These are phyloP conservation scores for Arrhopalites spinosus DNA, from an alignment of 2,888 invertebrate genomes.

Conservation along the genomic window DNA sequence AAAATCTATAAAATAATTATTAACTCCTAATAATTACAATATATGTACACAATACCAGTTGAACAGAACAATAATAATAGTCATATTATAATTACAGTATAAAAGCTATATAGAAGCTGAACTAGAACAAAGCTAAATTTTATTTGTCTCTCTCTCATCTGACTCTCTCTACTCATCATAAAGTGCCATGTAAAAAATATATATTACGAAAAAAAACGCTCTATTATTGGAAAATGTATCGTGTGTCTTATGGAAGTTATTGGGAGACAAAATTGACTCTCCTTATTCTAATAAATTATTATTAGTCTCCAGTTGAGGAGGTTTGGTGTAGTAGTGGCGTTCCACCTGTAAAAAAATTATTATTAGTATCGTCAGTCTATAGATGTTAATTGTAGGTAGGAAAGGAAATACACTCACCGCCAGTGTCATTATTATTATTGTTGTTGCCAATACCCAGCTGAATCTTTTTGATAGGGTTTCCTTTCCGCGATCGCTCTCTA, in stretches of 20 bases:
- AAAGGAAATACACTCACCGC: no score
- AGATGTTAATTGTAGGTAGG: slow-evolving; percentile 55
- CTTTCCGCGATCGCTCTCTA: slow-evolving; percentile 53
- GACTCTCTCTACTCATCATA: slow-evolving; percentile 13
- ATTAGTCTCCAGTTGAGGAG: slow-evolving; percentile 34
- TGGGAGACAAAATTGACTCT: neutral
- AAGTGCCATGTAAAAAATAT: slow-evolving; percentile 30
- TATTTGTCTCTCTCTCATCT: slow-evolving; percentile 11
- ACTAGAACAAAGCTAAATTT: slow-evolving; percentile 31
- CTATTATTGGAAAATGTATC: slow-evolving; percentile 27
- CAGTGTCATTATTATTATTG: slow-evolving; percentile 45
- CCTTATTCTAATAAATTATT: neutral
- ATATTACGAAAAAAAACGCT: slow-evolving; percentile 12
- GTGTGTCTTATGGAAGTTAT: neutral
- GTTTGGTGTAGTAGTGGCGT: slow-evolving; percentile 29
- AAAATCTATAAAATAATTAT: slow-evolving; percentile 10
- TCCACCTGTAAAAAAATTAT: slow-evolving; percentile 44
- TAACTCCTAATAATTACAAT: slow-evolving; percentile 4
- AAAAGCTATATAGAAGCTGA: slow-evolving; percentile 36
- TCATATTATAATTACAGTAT: slow-evolving; percentile 4
- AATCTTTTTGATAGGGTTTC: slow-evolving; percentile 55
- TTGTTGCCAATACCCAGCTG: slow-evolving; percentile 54
- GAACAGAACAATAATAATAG: slow-evolving; percentile 23
- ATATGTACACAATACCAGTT: slow-evolving; percentile 24
- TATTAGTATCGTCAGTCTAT: slow-evolving; percentile 51